Conservation (phyloP, 2,113 vertebrate genomes). For the Oryzias woworae region DNA sequence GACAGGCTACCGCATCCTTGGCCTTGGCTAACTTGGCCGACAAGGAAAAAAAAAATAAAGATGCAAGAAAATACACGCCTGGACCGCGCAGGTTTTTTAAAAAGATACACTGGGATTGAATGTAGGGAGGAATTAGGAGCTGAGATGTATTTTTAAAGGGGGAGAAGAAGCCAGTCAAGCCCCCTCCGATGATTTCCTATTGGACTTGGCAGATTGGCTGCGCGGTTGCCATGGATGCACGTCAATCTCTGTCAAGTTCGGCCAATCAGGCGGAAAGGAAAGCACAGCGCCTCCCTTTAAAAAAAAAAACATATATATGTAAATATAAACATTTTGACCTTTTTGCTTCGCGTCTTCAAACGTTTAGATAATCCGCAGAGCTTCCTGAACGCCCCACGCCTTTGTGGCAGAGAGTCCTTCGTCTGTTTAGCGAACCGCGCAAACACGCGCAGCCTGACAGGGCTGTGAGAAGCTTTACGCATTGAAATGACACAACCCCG, state of each 20-base stretch:
- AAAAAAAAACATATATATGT: conserved; percentile 37
- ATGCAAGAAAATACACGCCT: conserved; percentile 63
- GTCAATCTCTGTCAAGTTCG: conserved; percentile 92
- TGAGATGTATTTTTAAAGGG: conserved; percentile 79
- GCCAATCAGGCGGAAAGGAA: conserved; percentile 85
- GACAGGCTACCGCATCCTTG: conserved; percentile 75
- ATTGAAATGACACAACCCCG: conserved; percentile 31
- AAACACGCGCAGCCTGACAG: conserved; percentile 43
- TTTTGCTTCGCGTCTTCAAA: conserved; percentile 66
- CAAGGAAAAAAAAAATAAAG: conserved; percentile 54
- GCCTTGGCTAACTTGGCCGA: conserved; percentile 66
- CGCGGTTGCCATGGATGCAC: conserved; percentile 88
- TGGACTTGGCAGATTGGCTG: conserved; percentile 90
- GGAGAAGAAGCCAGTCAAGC: conserved; percentile 79
- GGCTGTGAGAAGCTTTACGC: conserved; percentile 32
- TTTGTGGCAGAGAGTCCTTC: conserved; percentile 56
- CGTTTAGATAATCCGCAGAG: conserved; percentile 54
- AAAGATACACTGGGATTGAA: conserved; percentile 69
- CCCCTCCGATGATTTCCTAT: conserved; percentile 82
- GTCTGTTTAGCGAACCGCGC: conserved; percentile 23
- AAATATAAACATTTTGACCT: conserved; percentile 78
- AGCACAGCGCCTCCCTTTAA: conserved; percentile 84
- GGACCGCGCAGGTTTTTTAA: conserved; percentile 65
- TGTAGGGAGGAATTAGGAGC: conserved; percentile 75
- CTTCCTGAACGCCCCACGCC: conserved; percentile 38